A percentile compares a stretch with the other conserved stretches of the same genome.
phyloP scores from a whole-genome alignment of 1,140 invertebrate species.

The Metaphire vulgaris region DNA sequence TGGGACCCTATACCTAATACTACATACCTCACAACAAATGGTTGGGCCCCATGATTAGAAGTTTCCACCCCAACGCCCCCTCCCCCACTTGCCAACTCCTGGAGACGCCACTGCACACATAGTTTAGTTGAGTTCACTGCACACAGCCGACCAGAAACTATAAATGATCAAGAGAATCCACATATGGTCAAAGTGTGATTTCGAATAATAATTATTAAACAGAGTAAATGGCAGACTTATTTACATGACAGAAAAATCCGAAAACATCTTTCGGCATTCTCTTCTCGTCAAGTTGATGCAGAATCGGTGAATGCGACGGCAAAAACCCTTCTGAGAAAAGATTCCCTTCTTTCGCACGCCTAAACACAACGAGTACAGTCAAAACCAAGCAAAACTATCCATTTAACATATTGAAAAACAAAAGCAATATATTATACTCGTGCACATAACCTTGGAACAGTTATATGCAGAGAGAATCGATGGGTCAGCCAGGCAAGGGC shows the following conservation, averaged over 20 bases:
- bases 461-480: not conserved
- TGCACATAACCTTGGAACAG: not conserved
- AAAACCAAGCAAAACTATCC: constrained; percentile 21
- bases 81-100: too few species aligned
- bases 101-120: too few species aligned
- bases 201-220: too few species aligned
- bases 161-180: too few species aligned
- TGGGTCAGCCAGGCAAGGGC: not conserved
- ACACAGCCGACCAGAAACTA: too few species aligned
- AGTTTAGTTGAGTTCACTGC: too few species aligned
- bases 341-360: constrained; percentile 43
- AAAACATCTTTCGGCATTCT: not conserved
- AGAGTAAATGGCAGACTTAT: not conserved
- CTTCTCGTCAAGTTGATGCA: constrained; percentile 51
- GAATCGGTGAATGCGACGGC: constrained; percentile 66
- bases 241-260: not conserved
- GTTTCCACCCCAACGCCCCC: too few species aligned
- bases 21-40: too few species aligned
- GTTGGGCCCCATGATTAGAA: too few species aligned
- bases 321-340: constrained; percentile 61
- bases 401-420: not conserved
- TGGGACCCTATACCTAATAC: too few species aligned
- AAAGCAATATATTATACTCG: not conserved
- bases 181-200: too few species aligned
- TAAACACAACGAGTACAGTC: too few species aligned